phyloP scores from a whole-genome alignment of 53 echinoderm and acorn worm species.

The Crossaster papposus region DNA sequence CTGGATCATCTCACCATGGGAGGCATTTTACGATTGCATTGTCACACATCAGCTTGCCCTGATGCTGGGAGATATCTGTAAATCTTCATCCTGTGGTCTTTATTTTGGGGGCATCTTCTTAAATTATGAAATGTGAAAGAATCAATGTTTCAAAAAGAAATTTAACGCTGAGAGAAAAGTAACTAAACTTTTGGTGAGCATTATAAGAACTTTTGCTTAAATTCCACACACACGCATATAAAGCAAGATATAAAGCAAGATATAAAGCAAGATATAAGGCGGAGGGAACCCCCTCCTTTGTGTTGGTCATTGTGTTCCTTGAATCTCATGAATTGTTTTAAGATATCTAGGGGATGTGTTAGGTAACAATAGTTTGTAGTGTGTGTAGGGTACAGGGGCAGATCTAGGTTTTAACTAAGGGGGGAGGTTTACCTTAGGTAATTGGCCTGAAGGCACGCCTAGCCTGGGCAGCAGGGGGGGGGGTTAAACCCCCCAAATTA shows the following conservation, averaged over 20 bases:
- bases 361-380: too few species aligned
- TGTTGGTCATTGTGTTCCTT: too few species aligned
- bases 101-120: not conserved
- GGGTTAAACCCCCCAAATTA: not conserved
- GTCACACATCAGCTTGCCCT: not conserved
- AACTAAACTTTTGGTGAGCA: not conserved
- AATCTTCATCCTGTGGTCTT: not conserved
- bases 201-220: not conserved
- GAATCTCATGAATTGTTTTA: too few species aligned
- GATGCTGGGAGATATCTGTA: not conserved
- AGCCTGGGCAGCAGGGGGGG: not conserved
- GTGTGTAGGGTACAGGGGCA: too few species aligned
- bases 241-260: too few species aligned
- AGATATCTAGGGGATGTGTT: too few species aligned
- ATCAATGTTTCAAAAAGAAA: not conserved
- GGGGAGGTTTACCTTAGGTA: too few species aligned
- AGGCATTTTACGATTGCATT: slow-evolving; percentile 24
- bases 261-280: too few species aligned
- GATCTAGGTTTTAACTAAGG: too few species aligned
- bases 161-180: not conserved
- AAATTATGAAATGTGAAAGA: not conserved
- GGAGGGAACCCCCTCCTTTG: too few species aligned
- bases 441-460: too few species aligned
- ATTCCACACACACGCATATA: not conserved
- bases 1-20: slow-evolving; percentile 34